Evolutionary conservation across 2,797 vertebrate species (phyloP).

Genomic region (Sarcoramphus papa): DNA sequence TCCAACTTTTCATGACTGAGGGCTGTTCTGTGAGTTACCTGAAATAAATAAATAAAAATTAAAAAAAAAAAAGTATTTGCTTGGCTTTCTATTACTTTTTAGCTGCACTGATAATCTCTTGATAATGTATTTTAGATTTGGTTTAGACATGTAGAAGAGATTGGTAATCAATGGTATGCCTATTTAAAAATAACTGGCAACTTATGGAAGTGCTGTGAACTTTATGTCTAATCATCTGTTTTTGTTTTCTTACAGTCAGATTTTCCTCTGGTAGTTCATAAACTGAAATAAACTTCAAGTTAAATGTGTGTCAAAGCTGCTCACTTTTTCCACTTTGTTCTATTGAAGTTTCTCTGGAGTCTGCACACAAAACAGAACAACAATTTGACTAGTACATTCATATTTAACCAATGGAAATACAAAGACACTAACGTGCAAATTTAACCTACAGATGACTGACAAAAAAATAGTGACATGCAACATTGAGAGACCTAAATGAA

Average conservation of each 20-base stretch:
- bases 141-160: not conserved
- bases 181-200: not conserved
- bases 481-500: not conserved
- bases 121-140: not conserved
- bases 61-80: not conserved
- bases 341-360: not conserved
- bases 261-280: not conserved
- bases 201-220: not conserved
- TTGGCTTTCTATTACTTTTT: not conserved
- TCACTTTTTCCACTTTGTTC: not conserved
- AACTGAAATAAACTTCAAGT: not conserved
- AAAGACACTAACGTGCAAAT: not conserved
- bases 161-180: not conserved
- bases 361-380: not conserved
- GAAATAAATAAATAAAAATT: not conserved
- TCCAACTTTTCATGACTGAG: accelerated
- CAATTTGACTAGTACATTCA: not conserved
- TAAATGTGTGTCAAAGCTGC: not conserved
- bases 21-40: not conserved
- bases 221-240: not conserved
- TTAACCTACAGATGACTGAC: not conserved
- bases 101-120: not conserved
- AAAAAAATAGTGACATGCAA: not conserved
- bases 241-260: not conserved
- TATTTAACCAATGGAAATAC: not conserved